phyloP scores from a whole-genome alignment of 2,888 invertebrate species.

The Tromatobia lineatoria region DNA sequence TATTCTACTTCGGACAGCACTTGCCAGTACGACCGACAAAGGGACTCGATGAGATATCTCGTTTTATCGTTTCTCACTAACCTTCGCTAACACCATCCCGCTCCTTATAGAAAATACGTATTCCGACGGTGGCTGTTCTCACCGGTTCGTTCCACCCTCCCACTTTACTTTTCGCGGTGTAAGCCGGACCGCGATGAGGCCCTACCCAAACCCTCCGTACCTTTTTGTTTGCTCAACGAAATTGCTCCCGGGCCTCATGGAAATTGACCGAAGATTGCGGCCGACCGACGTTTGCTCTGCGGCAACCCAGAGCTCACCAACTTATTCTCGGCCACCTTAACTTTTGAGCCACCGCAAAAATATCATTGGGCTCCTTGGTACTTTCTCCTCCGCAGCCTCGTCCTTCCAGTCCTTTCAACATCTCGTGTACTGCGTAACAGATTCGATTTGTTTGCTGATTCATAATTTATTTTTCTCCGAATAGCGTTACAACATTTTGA shows the following conservation, averaged over 20 bases:
- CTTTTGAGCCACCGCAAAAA: conserved; percentile 81
- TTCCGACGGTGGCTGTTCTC: conserved; percentile 67
- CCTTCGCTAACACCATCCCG: conserved; percentile 46
- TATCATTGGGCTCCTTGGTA: conserved; percentile 75
- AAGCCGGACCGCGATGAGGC: conserved; percentile 26
- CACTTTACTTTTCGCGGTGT: conserved; percentile 65
- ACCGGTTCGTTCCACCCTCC: conserved; percentile 61
- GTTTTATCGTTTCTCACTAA: conserved; percentile 67
- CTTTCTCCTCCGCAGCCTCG: conserved; percentile 46
- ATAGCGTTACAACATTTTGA: background rate
- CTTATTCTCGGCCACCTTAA: conserved; percentile 71
- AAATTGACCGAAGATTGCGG: conserved; percentile 85
- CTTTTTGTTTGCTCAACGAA: conserved; percentile 84
- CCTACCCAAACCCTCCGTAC: conserved; percentile 57
- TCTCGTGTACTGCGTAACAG: background rate
- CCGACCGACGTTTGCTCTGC: conserved; percentile 84
- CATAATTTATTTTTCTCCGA: background rate
- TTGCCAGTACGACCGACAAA: conserved; percentile 79
- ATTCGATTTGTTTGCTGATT: background rate
- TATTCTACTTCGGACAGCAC: conserved; percentile 79
- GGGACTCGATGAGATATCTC: conserved; percentile 77
- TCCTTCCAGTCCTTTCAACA: background rate
- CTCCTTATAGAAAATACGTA: conserved; percentile 68
- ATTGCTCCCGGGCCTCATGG: conserved; percentile 79
- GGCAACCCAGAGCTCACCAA: conserved; percentile 72